Conservation (phyloP, 2,113 vertebrate species). For the Pomatorhinus ruficollis region DNA sequence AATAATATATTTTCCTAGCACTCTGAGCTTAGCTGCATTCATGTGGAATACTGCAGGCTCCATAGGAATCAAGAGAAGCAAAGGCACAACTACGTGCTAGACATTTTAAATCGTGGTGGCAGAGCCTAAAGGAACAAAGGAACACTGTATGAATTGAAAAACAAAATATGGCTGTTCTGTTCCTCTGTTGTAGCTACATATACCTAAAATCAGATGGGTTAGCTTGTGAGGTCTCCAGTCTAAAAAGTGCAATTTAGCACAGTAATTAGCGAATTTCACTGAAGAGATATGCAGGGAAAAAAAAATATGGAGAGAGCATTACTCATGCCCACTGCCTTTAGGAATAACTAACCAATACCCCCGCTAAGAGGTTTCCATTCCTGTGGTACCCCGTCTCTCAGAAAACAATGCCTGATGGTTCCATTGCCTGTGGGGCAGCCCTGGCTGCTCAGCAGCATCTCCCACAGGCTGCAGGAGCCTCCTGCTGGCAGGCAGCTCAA, state of each 20-base stretch:
- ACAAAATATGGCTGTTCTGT: neutral
- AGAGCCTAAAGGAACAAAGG: neutral
- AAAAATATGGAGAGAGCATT: neutral
- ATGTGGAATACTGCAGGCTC: neutral
- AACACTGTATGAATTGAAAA: neutral
- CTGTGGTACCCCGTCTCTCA: fast-evolving
- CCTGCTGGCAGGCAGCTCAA: neutral
- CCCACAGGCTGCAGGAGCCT: neutral
- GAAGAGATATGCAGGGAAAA: neutral
- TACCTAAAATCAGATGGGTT: neutral
- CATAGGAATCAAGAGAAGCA: neutral
- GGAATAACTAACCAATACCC: neutral
- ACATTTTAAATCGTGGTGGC: neutral
- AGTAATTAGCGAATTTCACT: neutral
- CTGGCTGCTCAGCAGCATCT: neutral
- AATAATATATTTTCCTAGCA: neutral
- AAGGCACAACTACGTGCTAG: neutral
- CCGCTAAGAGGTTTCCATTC: neutral
- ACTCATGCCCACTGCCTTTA: fast-evolving
- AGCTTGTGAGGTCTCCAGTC: neutral
- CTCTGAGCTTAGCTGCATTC: neutral
- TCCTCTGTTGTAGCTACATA: neutral
- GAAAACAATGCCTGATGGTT: neutral
- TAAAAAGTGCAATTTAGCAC: neutral
- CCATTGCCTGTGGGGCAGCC: fast-evolving